Evolutionary conservation across 2,113 vertebrate species (phyloP).

Genomic region (Apeltes quadracus): DNA sequence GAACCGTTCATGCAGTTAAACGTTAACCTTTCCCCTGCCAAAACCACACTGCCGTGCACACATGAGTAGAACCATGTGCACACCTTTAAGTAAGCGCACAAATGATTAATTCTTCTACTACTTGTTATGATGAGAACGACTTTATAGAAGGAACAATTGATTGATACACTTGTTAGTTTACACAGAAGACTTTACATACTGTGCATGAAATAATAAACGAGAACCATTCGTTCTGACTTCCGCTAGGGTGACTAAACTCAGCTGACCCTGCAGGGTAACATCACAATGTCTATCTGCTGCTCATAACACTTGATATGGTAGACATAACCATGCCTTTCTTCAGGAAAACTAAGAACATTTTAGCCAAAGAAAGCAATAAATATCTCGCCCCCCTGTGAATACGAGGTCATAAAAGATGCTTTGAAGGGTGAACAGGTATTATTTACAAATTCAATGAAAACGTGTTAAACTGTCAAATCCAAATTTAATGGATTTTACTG

Average conservation of each 20-base stretch:
- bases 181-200: neutral
- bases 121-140: neutral
- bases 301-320: conserved; percentile 18
- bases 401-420: conserved; percentile 17
- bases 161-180: neutral
- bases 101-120: neutral
- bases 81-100: conserved; percentile 8
- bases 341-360: neutral
- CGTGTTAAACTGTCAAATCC: neutral
- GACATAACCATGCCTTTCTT: conserved; percentile 26
- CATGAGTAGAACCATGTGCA: conserved; percentile 15
- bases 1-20: conserved; percentile 74
- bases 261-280: conserved; percentile 48
- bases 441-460: conserved; percentile 7
- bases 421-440: conserved; percentile 8
- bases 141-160: neutral
- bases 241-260: conserved; percentile 44
- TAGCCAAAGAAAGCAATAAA: conserved; percentile 22
- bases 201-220: conserved; percentile 45
- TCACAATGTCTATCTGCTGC: conserved; percentile 39
- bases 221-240: conserved; percentile 45
- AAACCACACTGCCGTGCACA: conserved; percentile 40
- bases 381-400: conserved; percentile 7
- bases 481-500: conserved; percentile 10
- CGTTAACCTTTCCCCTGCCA: conserved; percentile 75